Conservation (phyloP, 2,797 vertebrate species). For the Simalia tracyae region DNA sequence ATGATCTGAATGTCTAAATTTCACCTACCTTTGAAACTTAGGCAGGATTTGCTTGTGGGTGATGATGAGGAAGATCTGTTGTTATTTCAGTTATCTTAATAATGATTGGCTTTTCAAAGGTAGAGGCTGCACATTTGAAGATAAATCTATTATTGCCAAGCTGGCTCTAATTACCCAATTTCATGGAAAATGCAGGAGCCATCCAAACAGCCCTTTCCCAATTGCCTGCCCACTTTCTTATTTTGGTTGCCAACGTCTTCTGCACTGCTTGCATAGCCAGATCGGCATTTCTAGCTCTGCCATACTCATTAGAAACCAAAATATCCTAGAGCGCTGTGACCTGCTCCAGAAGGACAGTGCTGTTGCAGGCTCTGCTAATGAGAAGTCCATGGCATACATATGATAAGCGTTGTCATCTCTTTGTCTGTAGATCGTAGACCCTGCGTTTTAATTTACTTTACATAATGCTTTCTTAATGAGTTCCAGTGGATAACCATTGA, state of each 20-base stretch:
- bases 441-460: conserved; percentile 79
- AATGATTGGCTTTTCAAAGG: no score
- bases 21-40: background rate
- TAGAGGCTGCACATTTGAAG: background rate
- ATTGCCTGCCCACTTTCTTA: conserved; percentile 21
- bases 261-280: conserved; percentile 34
- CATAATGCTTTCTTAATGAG: conserved; percentile 80
- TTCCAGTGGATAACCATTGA: conserved; percentile 75
- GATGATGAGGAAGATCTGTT: no score
- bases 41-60: no score
- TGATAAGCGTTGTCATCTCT: conserved; percentile 79
- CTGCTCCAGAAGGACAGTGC: conserved; percentile 66
- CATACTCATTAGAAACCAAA: conserved; percentile 54
- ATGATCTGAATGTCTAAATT: background rate
- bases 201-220: conserved; percentile 2
- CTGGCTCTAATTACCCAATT: background rate
- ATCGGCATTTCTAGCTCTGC: conserved; percentile 39
- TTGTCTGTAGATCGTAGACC: conserved; percentile 76
- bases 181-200: accelerated
- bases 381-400: conserved; percentile 72
- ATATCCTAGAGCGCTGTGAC: conserved; percentile 45
- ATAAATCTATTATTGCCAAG: background rate
- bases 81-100: no score
- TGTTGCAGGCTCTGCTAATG: conserved; percentile 70
- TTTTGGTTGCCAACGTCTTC: conserved; percentile 40